Conservation (phyloP, 2,113 vertebrate species). For the Odobenus rosmarus region DNA sequence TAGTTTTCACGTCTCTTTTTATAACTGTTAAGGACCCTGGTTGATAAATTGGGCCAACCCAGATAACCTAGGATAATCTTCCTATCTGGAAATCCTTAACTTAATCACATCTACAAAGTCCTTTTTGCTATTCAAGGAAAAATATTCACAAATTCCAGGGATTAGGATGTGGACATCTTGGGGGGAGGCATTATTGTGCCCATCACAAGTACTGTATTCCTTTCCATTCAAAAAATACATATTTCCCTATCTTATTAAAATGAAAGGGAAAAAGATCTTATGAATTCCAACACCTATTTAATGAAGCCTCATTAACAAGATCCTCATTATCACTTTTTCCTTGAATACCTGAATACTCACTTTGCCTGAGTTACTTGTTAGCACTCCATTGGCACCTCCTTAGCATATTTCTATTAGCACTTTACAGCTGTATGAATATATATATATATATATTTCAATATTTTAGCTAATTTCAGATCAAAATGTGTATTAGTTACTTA, state of each 20-base stretch:
- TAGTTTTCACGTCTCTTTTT: not conserved
- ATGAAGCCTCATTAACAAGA: slow-evolving; percentile 43
- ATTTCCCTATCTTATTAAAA: not conserved
- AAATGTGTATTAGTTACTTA: not conserved
- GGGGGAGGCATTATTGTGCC: not conserved
- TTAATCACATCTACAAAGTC: not conserved
- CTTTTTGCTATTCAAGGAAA: not conserved
- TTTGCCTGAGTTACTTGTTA: slow-evolving; percentile 6
- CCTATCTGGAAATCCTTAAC: not conserved
- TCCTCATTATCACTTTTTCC: slow-evolving; percentile 49
- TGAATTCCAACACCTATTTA: slow-evolving; percentile 34
- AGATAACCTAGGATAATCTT: not conserved
- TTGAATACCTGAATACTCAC: not conserved
- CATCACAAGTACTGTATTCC: not conserved
- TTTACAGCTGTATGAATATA: not conserved
- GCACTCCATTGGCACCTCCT: slow-evolving; percentile 2
- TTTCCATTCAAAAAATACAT: not conserved
- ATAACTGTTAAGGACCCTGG: not conserved
- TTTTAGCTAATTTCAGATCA: not conserved
- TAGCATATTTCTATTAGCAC: not conserved
- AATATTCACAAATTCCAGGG: not conserved
- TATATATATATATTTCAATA: not conserved
- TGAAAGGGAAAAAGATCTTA: not conserved
- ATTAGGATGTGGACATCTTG: not conserved
- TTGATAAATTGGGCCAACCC: not conserved